These are phyloP conservation scores for Cyaniris semiargus DNA, from an alignment of 2,888 invertebrate genomes.

Conservation along the genomic window DNA sequence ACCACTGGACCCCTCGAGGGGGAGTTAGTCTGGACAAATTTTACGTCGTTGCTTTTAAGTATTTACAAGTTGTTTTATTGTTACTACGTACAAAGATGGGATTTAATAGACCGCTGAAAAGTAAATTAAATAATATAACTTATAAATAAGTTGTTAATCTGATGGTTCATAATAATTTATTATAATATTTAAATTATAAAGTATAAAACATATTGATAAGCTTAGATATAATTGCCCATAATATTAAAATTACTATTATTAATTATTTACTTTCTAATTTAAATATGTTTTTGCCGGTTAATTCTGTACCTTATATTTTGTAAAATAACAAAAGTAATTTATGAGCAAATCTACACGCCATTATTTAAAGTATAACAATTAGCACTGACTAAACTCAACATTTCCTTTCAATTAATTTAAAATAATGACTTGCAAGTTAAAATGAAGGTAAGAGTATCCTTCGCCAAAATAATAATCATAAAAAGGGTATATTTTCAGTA, in stretches of 20 bases:
- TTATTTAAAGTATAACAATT: too few relatives aligned
- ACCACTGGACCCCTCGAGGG: not conserved
- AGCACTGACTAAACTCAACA: too few relatives aligned
- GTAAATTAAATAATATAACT: not conserved
- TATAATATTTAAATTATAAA: too few relatives aligned
- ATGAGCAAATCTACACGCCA: too few relatives aligned
- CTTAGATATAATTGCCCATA: too few relatives aligned
- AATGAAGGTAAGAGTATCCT: not conserved
- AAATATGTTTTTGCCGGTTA: too few relatives aligned
- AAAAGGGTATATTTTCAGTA: not conserved
- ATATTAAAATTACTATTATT: too few relatives aligned
- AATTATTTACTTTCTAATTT: too few relatives aligned
- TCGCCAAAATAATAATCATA: not conserved
- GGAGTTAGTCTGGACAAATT: not conserved
- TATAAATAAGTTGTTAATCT: not conserved
- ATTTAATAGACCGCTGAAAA: not conserved
- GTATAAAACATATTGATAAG: too few relatives aligned
- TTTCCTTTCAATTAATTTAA: not conserved
- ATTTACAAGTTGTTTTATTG: slow-evolving; percentile 1
- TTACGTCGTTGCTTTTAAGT: not conserved
- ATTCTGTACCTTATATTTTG: too few relatives aligned
- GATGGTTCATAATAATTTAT: too few relatives aligned
- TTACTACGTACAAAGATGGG: not conserved
- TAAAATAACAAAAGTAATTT: too few relatives aligned
- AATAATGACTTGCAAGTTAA: not conserved